Base-by-base conservation (phyloP, 2,888 invertebrate genomes). In the Cheilosia grossa region DNA sequence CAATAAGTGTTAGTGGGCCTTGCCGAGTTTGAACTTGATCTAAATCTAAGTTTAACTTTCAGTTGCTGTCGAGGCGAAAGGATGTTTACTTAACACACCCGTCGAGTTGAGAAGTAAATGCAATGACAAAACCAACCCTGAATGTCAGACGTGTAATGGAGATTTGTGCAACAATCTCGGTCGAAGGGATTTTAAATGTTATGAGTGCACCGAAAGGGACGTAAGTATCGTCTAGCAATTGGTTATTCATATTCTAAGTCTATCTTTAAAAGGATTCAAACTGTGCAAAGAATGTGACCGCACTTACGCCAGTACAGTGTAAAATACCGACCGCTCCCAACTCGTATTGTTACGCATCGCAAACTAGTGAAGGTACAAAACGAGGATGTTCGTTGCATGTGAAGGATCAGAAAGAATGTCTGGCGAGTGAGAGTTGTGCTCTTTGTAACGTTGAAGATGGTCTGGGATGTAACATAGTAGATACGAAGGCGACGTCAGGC, bases 291-390 rank as follows among this genome's bases (percentile, higher is more conserved):
- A 88, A 83, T 0, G 63, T 86, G 0, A 42, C 51, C 19, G 64
- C 13, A 2, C 54, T 91, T 6, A 64, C 49, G 2, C 77, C 89
- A 4, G 44, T 67, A 0, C 90, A 88, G 37, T 91, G 91, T 64
- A 81, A 88, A 3, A 82, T 89, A 2, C 89, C 91, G 40, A 89
- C 89, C 2, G 87, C 89, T 0, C 78, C 69, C 3, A 91, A 91
- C 53, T 89, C 91, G n/a, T 91, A 90, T 53, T 91, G 91, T 74
- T 91, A 88, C 44, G 89, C 89, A 7, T 87, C 87, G 21, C 47
- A 58, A 58, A 59, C 61, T 1, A 42, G 74, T 2, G 72, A 51
- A 4, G 86, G 10, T 0, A 53, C 89, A 0, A 82, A 87, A 54
- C 87, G 92, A 0, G 91, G 92, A 19, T 91, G 91, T 66, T 87